Percentiles rank a stretch among this genome's conserved stretches.
Conservation (phyloP, 2,888 invertebrate genomes). For the Cephus nigrinus region DNA sequence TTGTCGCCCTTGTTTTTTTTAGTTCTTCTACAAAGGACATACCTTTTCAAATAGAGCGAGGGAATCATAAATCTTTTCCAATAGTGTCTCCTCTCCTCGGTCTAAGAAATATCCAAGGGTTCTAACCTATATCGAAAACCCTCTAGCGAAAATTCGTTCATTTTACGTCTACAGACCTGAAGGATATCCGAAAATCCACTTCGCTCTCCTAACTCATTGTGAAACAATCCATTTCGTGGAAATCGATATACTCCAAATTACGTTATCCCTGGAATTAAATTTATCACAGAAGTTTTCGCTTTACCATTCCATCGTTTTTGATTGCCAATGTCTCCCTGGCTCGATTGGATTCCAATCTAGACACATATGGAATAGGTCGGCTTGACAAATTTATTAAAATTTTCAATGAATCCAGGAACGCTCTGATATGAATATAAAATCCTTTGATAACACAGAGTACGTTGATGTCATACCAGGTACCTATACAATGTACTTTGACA, state of each 20-base stretch:
- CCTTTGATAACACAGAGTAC: not conserved
- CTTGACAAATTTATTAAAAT: not conserved
- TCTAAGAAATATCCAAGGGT: not conserved
- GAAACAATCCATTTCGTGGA: not conserved
- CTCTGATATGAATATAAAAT: not conserved
- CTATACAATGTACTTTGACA: not conserved
- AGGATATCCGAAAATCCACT: not conserved
- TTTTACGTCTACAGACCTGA: not conserved
- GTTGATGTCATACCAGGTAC: not conserved
- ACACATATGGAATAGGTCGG: not conserved
- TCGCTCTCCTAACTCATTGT: not conserved
- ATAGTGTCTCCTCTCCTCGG: not conserved
- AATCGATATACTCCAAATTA: not conserved
- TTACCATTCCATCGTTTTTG: not conserved
- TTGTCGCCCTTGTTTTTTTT: not conserved
- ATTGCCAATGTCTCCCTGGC: not conserved
- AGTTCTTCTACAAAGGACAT: not conserved
- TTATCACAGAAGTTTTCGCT: not conserved
- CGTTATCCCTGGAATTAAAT: not conserved
- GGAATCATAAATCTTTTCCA: not conserved
- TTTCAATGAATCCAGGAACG: not conserved
- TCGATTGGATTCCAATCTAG: not conserved
- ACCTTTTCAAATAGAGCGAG: not conserved
- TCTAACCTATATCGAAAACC: not conserved
- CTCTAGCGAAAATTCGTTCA: not conserved